Evolutionary conservation across 2,888 invertebrate genomes (phyloP).

Genomic region (Leptodirus hochenwartii): DNA sequence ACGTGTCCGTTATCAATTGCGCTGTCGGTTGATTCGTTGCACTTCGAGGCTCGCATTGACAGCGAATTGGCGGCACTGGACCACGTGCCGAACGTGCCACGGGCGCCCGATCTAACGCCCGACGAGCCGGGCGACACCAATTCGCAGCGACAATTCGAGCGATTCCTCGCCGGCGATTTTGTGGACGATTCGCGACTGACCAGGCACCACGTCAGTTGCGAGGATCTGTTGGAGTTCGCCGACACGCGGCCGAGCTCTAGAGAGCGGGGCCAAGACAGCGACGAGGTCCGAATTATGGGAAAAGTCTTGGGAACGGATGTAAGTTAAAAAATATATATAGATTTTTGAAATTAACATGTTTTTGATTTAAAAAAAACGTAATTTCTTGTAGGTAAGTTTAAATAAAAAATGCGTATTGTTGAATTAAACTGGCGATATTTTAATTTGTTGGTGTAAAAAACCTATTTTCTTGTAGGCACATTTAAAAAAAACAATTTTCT

Average conservation of each 20-base stretch:
- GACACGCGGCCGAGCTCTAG: constrained; percentile 66
- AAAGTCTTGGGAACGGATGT: constrained; percentile 68
- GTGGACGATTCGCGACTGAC: constrained; percentile 9
- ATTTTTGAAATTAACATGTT: too few species aligned
- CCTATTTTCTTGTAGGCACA: too few species aligned
- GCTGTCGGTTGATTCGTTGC: constrained; percentile 26
- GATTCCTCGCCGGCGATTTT: constrained; percentile 6
- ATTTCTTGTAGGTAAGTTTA: too few species aligned
- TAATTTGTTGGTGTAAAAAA: too few species aligned
- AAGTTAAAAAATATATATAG: constrained; percentile 18
- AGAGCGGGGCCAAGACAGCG: constrained; percentile 70
- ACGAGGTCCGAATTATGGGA: constrained; percentile 81
- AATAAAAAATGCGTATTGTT: too few species aligned
- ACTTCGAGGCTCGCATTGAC: constrained; percentile 43
- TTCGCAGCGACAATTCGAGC: constrained; percentile 6
- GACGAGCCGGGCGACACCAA: constrained; percentile 19
- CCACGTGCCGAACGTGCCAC: constrained; percentile 28
- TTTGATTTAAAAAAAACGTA: too few species aligned
- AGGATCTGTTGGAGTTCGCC: constrained; percentile 77
- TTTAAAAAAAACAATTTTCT: too few species aligned
- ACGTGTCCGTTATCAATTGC: background rate
- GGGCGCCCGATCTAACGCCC: too few species aligned
- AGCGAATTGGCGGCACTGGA: constrained; percentile 41
- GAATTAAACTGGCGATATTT: too few species aligned
- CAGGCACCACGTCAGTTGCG: constrained; percentile 76